Evolutionary conservation across 2,113 vertebrate genomes (phyloP).

Genomic region (Setophaga kirtlandii): DNA sequence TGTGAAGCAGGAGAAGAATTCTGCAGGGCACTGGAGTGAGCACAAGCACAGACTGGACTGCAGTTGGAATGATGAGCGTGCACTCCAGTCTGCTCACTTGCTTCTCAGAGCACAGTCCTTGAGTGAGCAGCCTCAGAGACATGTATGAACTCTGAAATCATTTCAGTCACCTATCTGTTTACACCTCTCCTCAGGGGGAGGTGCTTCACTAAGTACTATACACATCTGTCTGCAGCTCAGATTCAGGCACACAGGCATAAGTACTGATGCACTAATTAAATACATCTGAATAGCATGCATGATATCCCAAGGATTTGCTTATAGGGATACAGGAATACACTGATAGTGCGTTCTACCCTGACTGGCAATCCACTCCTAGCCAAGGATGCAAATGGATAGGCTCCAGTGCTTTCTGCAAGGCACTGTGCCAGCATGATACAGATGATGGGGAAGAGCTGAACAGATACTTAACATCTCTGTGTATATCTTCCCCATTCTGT

Average conservation of each 20-base stretch:
- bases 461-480: neutral
- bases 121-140: neutral
- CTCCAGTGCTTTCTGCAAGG: neutral
- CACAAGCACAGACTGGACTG: neutral
- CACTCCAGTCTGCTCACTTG: neutral
- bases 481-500: neutral
- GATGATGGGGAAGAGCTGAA: neutral
- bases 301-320: conserved; percentile 16
- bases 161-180: conserved; percentile 13
- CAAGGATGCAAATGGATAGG: neutral
- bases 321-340: neutral
- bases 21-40: neutral
- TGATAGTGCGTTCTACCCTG: neutral
- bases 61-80: neutral
- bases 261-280: conserved; percentile 46
- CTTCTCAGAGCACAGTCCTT: neutral
- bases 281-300: conserved; percentile 20
- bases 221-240: conserved; percentile 32
- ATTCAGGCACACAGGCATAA: conserved; percentile 30
- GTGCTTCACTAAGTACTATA: neutral
- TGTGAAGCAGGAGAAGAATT: neutral
- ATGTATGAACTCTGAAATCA: neutral
- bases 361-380: neutral
- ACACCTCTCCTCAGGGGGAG: neutral
- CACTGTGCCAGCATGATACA: neutral